Evolutionary conservation across 2,113 vertebrate species (phyloP), one percentile per base, ranked within the genome.

Genomic region (Tretioscincus oriximinensis): DNA sequence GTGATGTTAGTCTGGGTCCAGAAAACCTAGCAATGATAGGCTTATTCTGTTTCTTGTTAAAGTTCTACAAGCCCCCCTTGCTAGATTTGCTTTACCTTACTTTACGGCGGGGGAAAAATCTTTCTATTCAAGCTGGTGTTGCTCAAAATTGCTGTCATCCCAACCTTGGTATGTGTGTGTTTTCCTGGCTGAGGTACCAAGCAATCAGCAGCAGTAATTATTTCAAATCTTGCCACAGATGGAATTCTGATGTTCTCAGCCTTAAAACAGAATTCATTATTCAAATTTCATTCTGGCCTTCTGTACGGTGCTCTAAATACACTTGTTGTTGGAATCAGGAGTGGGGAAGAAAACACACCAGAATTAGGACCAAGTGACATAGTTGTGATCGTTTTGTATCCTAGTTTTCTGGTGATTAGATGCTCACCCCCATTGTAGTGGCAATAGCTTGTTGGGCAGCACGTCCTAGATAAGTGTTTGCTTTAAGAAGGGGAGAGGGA

Each of bases 181-280:
- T 94, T 95, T 94, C 90, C 95, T 95, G 95, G 95, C 95, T 94
- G 94, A 95, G 93, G 90, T 93, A 92, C 92, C 92, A 95, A 88
- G 94, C 94, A 95, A 95, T 95, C 94, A 95, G 94, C 93, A 92
- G 93, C 93, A 93, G 93, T 93, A 95, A 95, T 95, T 95, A 95
- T 95, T 95, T 95, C 83, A 83, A 94, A 93, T 93, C 94, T 94
- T 93, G 94, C 95, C 95, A 94, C 95, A 95, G 94, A 95, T 96
- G 95, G 95, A 95, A 94, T 92, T 93, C 91, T 21, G 70, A 95
- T 92, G 92, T 94, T 93, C 93, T 93, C 93, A 88, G 92, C 93
- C 94, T 94, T 93, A 91, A 80, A 94, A 82, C 90, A 86, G 93
- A 95, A 94, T 94, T 94, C 93, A 93, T 96, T 94, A 95, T 95